phyloP scores from a whole-genome alignment of 1,140 invertebrate genomes.

The Bombus terrestris region DNA sequence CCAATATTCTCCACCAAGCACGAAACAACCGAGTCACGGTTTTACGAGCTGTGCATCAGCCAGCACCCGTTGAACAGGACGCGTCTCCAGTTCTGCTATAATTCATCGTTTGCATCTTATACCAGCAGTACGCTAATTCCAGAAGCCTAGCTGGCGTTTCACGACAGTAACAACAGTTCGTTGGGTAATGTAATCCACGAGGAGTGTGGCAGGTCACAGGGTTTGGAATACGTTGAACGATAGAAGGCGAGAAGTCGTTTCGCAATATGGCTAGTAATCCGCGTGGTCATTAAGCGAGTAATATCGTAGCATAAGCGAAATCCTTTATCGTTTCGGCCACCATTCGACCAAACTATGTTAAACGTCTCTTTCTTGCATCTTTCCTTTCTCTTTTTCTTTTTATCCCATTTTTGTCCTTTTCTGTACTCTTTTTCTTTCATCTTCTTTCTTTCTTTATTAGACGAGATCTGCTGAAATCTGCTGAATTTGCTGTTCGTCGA shows the following conservation, averaged over 20 bases:
- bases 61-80: background rate
- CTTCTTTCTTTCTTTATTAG: background rate
- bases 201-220: background rate
- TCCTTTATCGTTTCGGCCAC: background rate
- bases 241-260: constrained; percentile 25
- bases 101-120: constrained; percentile 17
- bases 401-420: background rate
- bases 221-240: background rate
- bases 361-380: background rate
- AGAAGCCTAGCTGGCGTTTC: background rate
- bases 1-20: background rate
- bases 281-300: constrained; percentile 35
- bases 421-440: background rate
- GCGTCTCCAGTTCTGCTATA: background rate
- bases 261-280: constrained; percentile 26
- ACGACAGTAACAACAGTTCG: background rate
- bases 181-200: background rate
- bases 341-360: background rate
- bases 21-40: background rate
- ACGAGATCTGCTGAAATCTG: background rate
- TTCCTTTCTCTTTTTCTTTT: background rate
- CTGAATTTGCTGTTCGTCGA: background rate
- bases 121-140: background rate
- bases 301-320: constrained; percentile 12
- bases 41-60: background rate